Evolutionary conservation across 2,888 invertebrate species (phyloP).

Genomic region (Drosophila bunnanda): DNA sequence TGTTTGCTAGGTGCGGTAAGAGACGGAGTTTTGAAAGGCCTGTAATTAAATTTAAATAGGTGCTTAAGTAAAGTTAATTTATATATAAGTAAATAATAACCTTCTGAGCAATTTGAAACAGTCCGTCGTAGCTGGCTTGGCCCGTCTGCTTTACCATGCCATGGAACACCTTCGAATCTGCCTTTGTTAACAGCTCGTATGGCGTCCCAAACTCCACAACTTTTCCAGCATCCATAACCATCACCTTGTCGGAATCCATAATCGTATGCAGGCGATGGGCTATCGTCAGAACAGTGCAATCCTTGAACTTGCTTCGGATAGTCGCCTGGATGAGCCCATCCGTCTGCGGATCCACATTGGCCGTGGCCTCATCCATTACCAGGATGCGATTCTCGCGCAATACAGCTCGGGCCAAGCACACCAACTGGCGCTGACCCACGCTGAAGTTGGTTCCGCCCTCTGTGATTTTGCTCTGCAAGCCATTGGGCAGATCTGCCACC

Average conservation of each 20-base stretch:
- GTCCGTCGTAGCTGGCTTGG: conserved; percentile 84
- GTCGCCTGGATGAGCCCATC: conserved; percentile 93
- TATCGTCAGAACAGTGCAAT: conserved; percentile 95
- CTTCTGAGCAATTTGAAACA: background rate
- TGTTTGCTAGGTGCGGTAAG: background rate
- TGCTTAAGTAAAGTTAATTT: background rate
- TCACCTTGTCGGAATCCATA: conserved; percentile 86
- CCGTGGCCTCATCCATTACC: conserved; percentile 96
- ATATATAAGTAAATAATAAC: background rate
- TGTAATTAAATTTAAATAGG: background rate
- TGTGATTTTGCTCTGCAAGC: conserved; percentile 89
- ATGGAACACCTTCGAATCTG: conserved; percentile 85
- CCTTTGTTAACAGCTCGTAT: conserved; percentile 85
- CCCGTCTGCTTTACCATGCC: conserved; percentile 88
- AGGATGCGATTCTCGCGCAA: conserved; percentile 92
- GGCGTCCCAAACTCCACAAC: conserved; percentile 90
- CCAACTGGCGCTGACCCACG: conserved; percentile 94
- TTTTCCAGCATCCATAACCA: conserved; percentile 89
- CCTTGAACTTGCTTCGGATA: conserved; percentile 90
- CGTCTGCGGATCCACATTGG: conserved; percentile 95
- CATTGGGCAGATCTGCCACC: conserved; percentile 88
- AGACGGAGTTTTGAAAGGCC: background rate
- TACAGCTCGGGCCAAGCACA: conserved; percentile 95
- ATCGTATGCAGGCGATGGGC: conserved; percentile 96
- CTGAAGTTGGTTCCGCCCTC: conserved; percentile 94